These are phyloP conservation scores for Meliscaeva auricollis DNA, from an alignment of 2,888 invertebrate species.

Conservation along the genomic window DNA sequence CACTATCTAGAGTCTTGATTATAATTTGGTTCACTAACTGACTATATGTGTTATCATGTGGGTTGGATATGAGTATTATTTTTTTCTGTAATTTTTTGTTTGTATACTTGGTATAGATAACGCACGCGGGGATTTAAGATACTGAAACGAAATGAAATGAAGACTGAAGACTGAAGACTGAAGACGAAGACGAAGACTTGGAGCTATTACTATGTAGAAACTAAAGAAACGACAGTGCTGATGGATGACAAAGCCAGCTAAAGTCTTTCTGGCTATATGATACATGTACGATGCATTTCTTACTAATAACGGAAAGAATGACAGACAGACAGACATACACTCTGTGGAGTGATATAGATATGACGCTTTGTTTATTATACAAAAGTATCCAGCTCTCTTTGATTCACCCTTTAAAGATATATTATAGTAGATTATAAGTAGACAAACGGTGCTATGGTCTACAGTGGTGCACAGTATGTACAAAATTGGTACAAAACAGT, in stretches of 20 bases:
- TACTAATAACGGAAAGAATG: constrained; percentile 1
- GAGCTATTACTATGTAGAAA: constrained; percentile 35
- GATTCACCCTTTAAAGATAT: constrained; percentile 5
- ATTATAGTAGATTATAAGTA: too few relatives aligned
- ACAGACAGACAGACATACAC: background rate
- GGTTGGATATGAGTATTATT: constrained; percentile 42
- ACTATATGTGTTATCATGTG: constrained; percentile 53
- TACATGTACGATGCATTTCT: background rate
- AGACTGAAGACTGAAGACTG: too few relatives aligned
- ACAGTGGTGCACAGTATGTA: too few relatives aligned
- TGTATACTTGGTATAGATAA: constrained; percentile 47
- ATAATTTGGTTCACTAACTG: constrained; percentile 61
- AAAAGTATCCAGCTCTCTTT: constrained; percentile 23
- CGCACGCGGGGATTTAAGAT: constrained; percentile 52
- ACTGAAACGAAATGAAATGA: constrained; percentile 13
- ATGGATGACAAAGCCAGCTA: constrained; percentile 42
- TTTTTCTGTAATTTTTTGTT: constrained; percentile 36
- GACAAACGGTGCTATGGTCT: too few relatives aligned
- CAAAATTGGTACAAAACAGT: too few relatives aligned
- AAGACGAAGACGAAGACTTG: constrained; percentile 29
- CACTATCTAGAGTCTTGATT: constrained; percentile 59
- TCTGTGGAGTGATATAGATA: constrained; percentile 2
- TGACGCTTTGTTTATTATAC: background rate
- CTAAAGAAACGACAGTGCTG: constrained; percentile 43
- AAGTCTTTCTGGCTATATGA: constrained; percentile 5